Evolutionary conservation across 1,140 invertebrate species (phyloP).

Genomic region (Papilio polyxenes): DNA sequence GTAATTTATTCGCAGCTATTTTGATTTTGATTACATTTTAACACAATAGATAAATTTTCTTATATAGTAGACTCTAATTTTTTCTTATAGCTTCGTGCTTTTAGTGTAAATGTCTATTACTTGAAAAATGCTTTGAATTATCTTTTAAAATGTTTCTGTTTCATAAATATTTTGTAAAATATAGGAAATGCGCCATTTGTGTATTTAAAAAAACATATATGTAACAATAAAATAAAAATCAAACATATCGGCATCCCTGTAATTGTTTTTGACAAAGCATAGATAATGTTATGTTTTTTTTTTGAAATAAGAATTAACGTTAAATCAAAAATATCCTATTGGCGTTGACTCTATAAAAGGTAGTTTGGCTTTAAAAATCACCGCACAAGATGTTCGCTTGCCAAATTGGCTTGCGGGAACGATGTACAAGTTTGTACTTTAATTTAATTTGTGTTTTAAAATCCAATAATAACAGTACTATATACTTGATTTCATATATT

Average conservation of each 20-base stretch:
- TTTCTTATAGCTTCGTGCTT: not conserved
- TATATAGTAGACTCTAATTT: not conserved
- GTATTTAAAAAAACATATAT: no score
- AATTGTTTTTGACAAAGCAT: no score
- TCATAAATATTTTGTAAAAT: no score
- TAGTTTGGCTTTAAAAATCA: not conserved
- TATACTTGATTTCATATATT: not conserved
- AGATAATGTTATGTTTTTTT: no score
- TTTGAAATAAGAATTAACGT: no score
- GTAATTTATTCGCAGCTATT: conserved; percentile 14
- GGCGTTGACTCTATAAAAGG: not conserved
- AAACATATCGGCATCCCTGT: no score
- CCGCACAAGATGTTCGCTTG: not conserved
- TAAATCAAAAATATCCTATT: no score
- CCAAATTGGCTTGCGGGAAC: not conserved
- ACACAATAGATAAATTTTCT: not conserved
- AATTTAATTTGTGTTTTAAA: not conserved
- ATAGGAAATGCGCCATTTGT: no score
- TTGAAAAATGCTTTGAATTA: no score
- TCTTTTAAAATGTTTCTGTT: no score
- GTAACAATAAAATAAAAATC: no score
- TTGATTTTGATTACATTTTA: conserved; percentile 3
- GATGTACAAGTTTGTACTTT: not conserved
- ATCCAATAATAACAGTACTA: not conserved
- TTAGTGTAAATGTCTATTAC: not conserved